Conservation (phyloP, 2,797 vertebrate species). For the Lutjanus campechanus region DNA sequence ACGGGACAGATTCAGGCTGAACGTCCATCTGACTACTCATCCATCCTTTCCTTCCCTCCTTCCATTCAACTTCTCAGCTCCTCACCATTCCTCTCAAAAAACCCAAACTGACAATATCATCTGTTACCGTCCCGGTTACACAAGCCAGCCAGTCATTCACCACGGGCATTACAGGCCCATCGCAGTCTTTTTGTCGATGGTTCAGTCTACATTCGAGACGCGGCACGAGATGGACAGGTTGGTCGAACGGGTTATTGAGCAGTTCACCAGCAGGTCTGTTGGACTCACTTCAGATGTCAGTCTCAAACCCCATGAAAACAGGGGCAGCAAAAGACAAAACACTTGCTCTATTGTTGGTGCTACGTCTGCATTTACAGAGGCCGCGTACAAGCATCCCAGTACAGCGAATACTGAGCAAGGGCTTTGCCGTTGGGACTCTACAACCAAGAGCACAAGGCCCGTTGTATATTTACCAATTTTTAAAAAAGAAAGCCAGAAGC, state of each 20-base stretch:
- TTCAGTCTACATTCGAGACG: constrained; percentile 50
- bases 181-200: constrained; percentile 4
- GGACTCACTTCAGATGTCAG: constrained; percentile 72
- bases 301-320: constrained; percentile 52
- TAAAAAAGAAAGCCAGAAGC: constrained; percentile 82
- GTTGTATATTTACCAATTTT: constrained; percentile 65
- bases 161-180: constrained; percentile 18
- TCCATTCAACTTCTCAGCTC: constrained; percentile 43
- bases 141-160: constrained; percentile 45
- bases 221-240: constrained; percentile 61
- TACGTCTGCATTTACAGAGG: constrained; percentile 32
- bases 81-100: constrained; percentile 64
- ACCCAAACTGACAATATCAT: constrained; percentile 26
- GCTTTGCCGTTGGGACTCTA: constrained; percentile 66
- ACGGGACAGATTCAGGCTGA: constrained; percentile 38
- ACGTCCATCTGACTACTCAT: constrained; percentile 30
- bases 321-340: constrained; percentile 28
- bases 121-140: constrained; percentile 31
- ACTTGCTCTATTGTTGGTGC: constrained; percentile 49
- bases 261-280: constrained; percentile 80
- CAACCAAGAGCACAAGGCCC: constrained; percentile 62
- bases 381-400: constrained; percentile 22
- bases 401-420: constrained; percentile 54
- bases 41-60: constrained; percentile 7
- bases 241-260: constrained; percentile 64